Base-by-base conservation (phyloP, 2,888 invertebrate species). In the Anagyrus pseudococci region DNA sequence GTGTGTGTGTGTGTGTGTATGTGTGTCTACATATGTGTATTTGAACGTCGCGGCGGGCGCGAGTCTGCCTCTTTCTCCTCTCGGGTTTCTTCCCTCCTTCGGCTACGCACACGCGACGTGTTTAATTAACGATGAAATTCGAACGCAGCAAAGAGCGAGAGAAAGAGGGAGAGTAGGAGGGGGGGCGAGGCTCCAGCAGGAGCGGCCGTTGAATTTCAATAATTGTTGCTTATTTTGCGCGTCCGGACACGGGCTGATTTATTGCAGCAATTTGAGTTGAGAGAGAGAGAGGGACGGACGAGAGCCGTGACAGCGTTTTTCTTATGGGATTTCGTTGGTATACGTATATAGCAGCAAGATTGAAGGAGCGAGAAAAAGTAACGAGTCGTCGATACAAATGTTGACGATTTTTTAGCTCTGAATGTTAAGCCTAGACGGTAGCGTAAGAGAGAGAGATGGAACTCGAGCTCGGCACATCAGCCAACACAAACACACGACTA, bases 81-180 rank as follows among this genome's bases (percentile, higher is more conserved):
- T 47, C 26, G 41, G 23, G 40, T 41, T 53, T 40, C 37, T 20
- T 37, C 33, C 33, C 33, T 15, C 33, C 33, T 4, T 2, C 33
- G 29, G 29, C 2, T 15, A 37, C 33, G 41, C 25, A 50, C 64
- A 56, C 60, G 58, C 58, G 58, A 57, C 61, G 58, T 33, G 55
- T 61, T 65, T 62, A 65, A 65, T 65, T 62, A 65, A 62, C 65
- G 58, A 62, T 43, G 50, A 61, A 61, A 61, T 65, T 58, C 61
- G 50, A 58, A 29, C 58, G 57, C 33, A 15, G 15, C 6, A 10
- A 29, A 10, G 10, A 7, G 29, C 6, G 29, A 10, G 29, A 29
- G 4, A 10, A 4, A 7, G 29, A 29, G 8, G 13, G 8, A 15
- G 33, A 37, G 33, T 10, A 37, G 33, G 4, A 37, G 8, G 33